Percentiles rank a stretch among this genome's conserved stretches.
These are phyloP conservation scores for Atta texana DNA, from an alignment of 1,140 invertebrate genomes.

Conservation along the genomic window DNA sequence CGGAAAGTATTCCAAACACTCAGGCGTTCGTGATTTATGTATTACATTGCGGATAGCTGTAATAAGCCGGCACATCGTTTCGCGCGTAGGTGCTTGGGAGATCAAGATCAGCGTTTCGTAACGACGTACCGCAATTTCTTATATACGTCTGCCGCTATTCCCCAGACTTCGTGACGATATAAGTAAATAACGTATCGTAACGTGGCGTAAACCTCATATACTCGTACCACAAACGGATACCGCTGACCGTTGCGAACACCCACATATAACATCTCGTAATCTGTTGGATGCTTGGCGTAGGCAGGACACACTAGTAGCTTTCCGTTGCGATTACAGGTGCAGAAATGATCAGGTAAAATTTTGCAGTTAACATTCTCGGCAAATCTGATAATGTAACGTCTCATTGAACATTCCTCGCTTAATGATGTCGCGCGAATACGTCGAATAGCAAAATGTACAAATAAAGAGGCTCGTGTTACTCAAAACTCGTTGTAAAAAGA, in stretches of 20 bases:
- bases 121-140: conserved; percentile 58
- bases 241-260: conserved; percentile 74
- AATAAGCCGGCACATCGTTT: conserved; percentile 41
- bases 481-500: conserved; percentile 15
- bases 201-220: conserved; percentile 44
- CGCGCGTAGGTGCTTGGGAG: conserved; percentile 51
- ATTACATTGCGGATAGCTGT: conserved; percentile 39
- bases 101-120: conserved; percentile 61
- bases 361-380: conserved; percentile 55
- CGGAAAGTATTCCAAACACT: conserved; percentile 37
- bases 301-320: conserved; percentile 55
- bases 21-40: conserved; percentile 44
- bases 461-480: background rate
- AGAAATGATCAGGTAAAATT: conserved; percentile 70
- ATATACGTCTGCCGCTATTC: conserved; percentile 24
- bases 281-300: conserved; percentile 78
- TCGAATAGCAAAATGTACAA: conserved; percentile 1
- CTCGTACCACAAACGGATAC: conserved; percentile 54
- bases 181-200: conserved; percentile 56
- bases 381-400: conserved; percentile 43
- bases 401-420: conserved; percentile 19
- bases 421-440: conserved; percentile 12
- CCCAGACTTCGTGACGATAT: conserved; percentile 30
- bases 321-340: conserved; percentile 64
- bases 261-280: conserved; percentile 81